These are phyloP conservation scores for Todiramphus chloris DNA, from an alignment of 2,113 vertebrate genomes.

Conservation along the genomic window DNA sequence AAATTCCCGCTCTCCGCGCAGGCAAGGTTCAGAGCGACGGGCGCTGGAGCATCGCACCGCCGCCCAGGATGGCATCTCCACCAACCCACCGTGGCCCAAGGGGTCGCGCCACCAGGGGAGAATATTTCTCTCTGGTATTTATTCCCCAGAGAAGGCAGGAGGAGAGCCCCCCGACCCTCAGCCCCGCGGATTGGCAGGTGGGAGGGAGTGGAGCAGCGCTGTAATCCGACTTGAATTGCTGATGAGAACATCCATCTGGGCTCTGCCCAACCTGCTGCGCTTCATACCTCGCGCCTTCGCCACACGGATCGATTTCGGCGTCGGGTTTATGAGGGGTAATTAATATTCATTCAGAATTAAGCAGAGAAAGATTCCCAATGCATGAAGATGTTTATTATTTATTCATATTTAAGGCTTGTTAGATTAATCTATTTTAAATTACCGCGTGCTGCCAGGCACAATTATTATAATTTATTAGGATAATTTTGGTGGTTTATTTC, in stretches of 20 bases:
- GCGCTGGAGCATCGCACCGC: fast-evolving
- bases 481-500: background rate
- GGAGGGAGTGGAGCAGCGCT: background rate
- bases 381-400: constrained; percentile 52
- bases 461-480: constrained; percentile 51
- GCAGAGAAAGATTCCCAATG: background rate
- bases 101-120: background rate
- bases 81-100: background rate
- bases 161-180: fast-evolving
- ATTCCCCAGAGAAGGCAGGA: background rate
- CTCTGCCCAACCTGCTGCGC: background rate
- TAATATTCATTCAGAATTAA: background rate
- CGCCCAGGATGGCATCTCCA: fast-evolving
- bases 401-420: constrained; percentile 41
- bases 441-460: constrained; percentile 38
- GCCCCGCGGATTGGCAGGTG: fast-evolving
- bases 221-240: background rate
- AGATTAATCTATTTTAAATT: constrained; percentile 50
- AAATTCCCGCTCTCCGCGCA: fast-evolving
- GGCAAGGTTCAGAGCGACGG: fast-evolving
- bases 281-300: background rate
- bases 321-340: background rate
- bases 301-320: background rate
- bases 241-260: background rate
- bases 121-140: background rate